Evolutionary conservation across 2,113 vertebrate genomes (phyloP), one percentile per base, ranked within the genome.

Genomic region (Ginglymostoma cirratum): DNA sequence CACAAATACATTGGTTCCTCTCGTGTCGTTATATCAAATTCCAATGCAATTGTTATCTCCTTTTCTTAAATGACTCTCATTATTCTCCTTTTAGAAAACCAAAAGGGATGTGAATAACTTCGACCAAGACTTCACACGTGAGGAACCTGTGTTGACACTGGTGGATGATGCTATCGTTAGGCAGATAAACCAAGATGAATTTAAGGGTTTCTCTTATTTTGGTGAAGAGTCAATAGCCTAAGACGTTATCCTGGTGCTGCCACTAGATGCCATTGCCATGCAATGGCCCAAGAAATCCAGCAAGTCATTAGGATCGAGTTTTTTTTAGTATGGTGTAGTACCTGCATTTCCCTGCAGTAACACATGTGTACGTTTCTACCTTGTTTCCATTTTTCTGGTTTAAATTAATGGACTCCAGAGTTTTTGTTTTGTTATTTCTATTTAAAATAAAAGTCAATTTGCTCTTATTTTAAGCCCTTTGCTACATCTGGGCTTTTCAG

Each of bases 21-120:
- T n/a, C 0, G 8, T 38, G 5, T 38, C 34, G 4, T 92, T 92
- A n/a, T 38, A 23, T 67, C 61, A 67, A 34, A 65, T 66, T 66
- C 55, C 15, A 93, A 66, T n/a, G 34, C 34, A 66, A 38, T 45
- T 2, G 30, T 55, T 89, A 66, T 66, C 15, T 92, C 61, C n/a
- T 38, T n/a, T 66, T 38, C 61, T 93, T 27, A 70, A 95, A 83
- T 19, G 5, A 96, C 67, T 97, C 66, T 95, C 97, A 95, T 97
- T 97, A 97, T 97, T 96, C 96, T 96, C 96, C 97, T 97, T 97
- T 83, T 98, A 99, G 99, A 99, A 99, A 98, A 99, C 99, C 97
- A 99, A 99, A 98, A 98, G 99, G 97, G 99, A 99, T 83, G 99
- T 99, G 98, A 99, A 99, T 98, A 99, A 99, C 98, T 99, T 99